Conservation (phyloP, 2,888 invertebrate species). For the Caenorhabditis angaria region DNA sequence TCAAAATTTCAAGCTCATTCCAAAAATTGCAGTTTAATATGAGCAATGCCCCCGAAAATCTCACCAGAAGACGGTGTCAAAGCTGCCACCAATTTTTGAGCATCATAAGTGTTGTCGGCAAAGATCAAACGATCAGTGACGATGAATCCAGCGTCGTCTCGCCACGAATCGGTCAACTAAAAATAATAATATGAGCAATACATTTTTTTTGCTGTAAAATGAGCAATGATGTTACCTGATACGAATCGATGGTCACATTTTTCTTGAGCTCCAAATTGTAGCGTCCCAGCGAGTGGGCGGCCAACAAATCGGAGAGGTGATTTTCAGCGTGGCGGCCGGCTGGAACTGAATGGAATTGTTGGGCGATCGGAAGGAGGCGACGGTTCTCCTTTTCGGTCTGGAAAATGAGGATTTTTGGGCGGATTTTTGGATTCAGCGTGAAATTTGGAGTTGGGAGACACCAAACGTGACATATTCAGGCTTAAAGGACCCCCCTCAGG, state of each 20-base stretch:
- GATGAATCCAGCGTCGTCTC: constrained; percentile 70
- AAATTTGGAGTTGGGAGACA: neutral
- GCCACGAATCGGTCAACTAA: constrained; percentile 51
- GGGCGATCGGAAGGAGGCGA: constrained; percentile 56
- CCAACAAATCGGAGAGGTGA: constrained; percentile 48
- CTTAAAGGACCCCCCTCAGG: neutral
- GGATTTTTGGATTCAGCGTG: neutral
- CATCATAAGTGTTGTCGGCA: constrained; percentile 57
- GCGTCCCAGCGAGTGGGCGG: constrained; percentile 58
- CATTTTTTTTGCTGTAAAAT: neutral
- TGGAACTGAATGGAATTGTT: constrained; percentile 65
- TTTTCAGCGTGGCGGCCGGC: constrained; percentile 47
- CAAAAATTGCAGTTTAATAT: neutral
- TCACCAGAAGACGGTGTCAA: constrained; percentile 33
- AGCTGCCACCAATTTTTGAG: constrained; percentile 38
- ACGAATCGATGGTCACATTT: constrained; percentile 70
- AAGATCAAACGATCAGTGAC: constrained; percentile 65
- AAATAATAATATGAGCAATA: constrained; percentile 9
- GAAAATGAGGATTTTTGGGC: constrained; percentile 14
- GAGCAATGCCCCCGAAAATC: constrained; percentile 2
- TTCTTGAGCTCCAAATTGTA: constrained; percentile 70
- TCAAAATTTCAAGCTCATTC: neutral
- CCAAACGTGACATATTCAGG: neutral
- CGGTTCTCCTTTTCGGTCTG: constrained; percentile 61
- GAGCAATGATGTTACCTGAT: constrained; percentile 50